A percentile compares a stretch with the other conserved stretches of the same genome.
phyloP scores from a whole-genome alignment of 1,140 invertebrate species.

The Drosophila jambulina region DNA sequence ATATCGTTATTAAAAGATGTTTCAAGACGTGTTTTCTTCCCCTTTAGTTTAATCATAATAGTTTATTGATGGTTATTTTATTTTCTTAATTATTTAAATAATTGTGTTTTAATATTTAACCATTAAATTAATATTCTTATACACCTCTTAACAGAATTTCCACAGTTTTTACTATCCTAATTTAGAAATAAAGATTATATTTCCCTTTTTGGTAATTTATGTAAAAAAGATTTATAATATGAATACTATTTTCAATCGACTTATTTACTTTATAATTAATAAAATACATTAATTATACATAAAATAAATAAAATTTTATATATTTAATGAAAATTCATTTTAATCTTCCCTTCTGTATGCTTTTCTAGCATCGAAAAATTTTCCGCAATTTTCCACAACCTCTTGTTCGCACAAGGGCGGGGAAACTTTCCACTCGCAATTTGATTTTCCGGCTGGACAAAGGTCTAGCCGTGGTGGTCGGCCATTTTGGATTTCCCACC shows the following conservation, averaged over 20 bases:
- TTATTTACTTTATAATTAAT: neutral
- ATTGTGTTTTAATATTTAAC: too few species aligned
- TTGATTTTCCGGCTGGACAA: slow-evolving; percentile 43
- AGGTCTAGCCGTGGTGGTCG: slow-evolving; percentile 48
- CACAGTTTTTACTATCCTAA: too few species aligned
- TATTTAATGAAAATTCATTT: neutral
- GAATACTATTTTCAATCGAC: neutral
- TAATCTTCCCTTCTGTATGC: neutral
- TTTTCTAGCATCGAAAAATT: neutral
- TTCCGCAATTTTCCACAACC: slow-evolving; percentile 2
- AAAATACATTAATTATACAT: too few species aligned
- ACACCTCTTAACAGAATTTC: too few species aligned
- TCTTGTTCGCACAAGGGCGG: neutral
- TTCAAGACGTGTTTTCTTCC: too few species aligned
- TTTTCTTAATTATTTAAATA: too few species aligned
- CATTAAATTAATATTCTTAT: too few species aligned
- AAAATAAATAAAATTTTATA: neutral
- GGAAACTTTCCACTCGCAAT: slow-evolving; percentile 26
- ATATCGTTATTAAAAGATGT: too few species aligned
- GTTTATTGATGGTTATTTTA: too few species aligned
- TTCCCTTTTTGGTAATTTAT: too few species aligned
- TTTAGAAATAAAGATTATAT: too few species aligned
- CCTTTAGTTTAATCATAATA: too few species aligned
- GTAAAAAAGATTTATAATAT: neutral
- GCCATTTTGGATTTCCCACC: slow-evolving; percentile 65